Percentiles rank a stretch among this genome's conserved stretches.
These are phyloP conservation scores for Drosophila ananassae DNA, from an alignment of 1,140 invertebrate species.

Conservation along the genomic window DNA sequence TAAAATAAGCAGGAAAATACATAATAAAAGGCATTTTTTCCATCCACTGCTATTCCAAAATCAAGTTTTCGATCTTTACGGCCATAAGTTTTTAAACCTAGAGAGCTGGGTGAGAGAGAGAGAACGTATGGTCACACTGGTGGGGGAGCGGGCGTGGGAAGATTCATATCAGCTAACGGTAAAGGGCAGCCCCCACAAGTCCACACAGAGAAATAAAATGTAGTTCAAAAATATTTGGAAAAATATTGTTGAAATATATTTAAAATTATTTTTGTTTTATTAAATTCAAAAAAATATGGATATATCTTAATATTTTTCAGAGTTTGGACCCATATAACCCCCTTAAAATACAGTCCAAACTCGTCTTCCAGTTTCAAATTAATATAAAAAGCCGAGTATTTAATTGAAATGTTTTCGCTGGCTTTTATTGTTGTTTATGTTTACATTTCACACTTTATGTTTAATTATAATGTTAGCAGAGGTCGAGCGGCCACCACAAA, in stretches of 20 bases:
- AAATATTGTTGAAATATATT: no score
- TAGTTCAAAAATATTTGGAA: no score
- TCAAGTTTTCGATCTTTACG: slow-evolving; percentile 70
- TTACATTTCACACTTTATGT: slow-evolving; percentile 38
- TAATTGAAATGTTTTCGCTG: slow-evolving; percentile 41
- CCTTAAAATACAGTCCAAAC: slow-evolving; percentile 24
- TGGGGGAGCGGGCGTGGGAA: slow-evolving; percentile 8
- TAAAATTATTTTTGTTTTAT: no score
- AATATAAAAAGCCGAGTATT: slow-evolving; percentile 9
- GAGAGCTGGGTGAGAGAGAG: not conserved
- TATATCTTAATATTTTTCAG: not conserved
- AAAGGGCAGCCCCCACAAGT: slow-evolving; percentile 20
- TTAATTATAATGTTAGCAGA: slow-evolving; percentile 45
- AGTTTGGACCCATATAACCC: no score
- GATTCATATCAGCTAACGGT: slow-evolving; percentile 55
- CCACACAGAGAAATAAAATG: no score
- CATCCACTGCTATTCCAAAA: slow-evolving; percentile 40
- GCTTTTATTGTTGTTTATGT: slow-evolving; percentile 33
- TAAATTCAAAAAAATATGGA: no score
- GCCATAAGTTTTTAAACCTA: slow-evolving; percentile 7
- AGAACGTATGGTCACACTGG: not conserved
- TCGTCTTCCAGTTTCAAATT: slow-evolving; percentile 1
- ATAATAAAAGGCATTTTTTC: slow-evolving; percentile 16
- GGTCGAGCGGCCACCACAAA: slow-evolving; percentile 13
- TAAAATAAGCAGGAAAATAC: slow-evolving; percentile 41